Conservation (phyloP, 2,113 vertebrate genomes). For the Lichenostomus cassidix region DNA sequence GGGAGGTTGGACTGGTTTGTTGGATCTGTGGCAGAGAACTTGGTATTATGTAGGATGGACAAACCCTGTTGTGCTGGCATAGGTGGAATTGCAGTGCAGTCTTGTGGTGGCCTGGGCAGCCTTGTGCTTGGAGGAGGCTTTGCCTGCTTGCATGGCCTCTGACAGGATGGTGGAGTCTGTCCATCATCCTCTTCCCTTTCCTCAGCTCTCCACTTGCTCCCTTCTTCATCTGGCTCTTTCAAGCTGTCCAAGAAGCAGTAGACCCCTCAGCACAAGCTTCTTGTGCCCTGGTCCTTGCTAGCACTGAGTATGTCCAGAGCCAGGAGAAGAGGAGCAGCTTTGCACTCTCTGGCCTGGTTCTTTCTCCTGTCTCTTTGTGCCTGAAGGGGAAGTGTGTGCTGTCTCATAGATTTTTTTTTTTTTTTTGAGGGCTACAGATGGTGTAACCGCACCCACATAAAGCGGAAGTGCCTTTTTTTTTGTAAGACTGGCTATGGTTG, state of each 20-base stretch:
- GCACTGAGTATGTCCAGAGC: background rate
- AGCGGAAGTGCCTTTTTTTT: background rate
- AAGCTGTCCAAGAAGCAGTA: background rate
- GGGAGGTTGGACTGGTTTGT: background rate
- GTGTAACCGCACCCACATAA: background rate
- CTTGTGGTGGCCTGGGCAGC: accelerated
- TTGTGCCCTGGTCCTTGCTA: background rate
- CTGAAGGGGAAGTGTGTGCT: background rate
- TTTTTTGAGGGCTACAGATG: background rate
- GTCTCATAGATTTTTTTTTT: accelerated
- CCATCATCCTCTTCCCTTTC: background rate
- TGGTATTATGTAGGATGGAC: background rate
- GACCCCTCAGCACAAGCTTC: no score
- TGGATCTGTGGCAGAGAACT: accelerated
- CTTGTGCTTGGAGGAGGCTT: background rate
- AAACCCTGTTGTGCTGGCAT: background rate
- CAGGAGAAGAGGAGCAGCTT: background rate
- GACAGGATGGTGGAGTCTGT: background rate
- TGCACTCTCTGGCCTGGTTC: background rate
- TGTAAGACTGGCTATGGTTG: background rate
- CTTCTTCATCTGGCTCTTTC: background rate
- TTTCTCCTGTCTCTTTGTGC: background rate
- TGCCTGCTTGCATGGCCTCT: background rate
- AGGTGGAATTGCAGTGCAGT: background rate
- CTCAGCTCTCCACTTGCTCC: accelerated